These are phyloP conservation scores for Drosophila leontia DNA, from an alignment of 1,140 invertebrate genomes.

Conservation along the genomic window DNA sequence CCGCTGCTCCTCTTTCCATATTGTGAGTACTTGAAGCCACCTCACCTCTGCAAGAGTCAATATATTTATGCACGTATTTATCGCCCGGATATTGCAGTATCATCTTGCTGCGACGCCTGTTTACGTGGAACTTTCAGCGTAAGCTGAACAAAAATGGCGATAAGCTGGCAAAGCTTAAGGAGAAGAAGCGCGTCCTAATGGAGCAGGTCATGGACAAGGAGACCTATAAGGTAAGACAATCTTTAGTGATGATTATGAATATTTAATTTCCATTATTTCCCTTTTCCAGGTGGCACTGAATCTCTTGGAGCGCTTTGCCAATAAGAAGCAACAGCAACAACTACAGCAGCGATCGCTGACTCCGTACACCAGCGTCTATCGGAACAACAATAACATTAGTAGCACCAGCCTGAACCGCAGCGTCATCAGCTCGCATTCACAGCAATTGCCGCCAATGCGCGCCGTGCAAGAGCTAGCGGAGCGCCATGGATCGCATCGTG, in stretches of 20 bases:
- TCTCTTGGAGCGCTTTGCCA: no score
- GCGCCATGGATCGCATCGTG: slow-evolving; percentile 93
- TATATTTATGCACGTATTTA: slow-evolving; percentile 1
- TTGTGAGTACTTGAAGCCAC: slow-evolving; percentile 88
- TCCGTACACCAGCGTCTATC: no score
- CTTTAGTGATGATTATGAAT: no score
- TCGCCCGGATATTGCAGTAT: slow-evolving; percentile 87
- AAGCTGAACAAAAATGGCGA: slow-evolving; percentile 92
- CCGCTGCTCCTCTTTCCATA: slow-evolving; percentile 91
- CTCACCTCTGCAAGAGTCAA: slow-evolving; percentile 14
- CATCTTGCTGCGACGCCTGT: slow-evolving; percentile 90
- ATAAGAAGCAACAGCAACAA: no score
- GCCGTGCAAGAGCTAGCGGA: slow-evolving; percentile 84
- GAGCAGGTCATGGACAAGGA: slow-evolving; percentile 99
- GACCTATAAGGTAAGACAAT: slow-evolving; percentile 93
- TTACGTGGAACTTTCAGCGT: slow-evolving; percentile 95
- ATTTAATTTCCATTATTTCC: background rate
- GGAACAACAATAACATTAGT: slow-evolving; percentile 85
- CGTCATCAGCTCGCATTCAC: slow-evolving; percentile 61
- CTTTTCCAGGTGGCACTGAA: no score
- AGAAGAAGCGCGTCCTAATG: slow-evolving; percentile 94
- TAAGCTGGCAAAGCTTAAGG: slow-evolving; percentile 90
- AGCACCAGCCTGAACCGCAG: slow-evolving; percentile 72
- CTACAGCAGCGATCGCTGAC: no score
- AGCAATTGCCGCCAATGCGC: slow-evolving; percentile 40